A percentile compares a stretch with the other conserved stretches of the same genome.
Conservation (phyloP, 2,797 vertebrate species). For the Tokudaia muenninki region DNA sequence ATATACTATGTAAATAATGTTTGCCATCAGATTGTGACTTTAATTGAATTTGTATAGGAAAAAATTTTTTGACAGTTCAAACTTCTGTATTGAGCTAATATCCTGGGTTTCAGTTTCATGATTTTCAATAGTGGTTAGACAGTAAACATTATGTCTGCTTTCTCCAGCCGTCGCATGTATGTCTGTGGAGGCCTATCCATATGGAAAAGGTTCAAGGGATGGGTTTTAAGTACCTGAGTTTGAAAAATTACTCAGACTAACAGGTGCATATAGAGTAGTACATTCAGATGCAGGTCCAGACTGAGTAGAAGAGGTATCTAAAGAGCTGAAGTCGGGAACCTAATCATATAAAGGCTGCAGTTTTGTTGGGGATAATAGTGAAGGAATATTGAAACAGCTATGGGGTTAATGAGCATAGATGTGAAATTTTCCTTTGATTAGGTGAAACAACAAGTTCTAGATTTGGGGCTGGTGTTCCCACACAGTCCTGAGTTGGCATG, state of each 20-base stretch:
- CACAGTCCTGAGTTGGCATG: slow-evolving; percentile 85
- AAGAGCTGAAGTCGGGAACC: slow-evolving; percentile 63
- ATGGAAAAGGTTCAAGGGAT: slow-evolving; percentile 11
- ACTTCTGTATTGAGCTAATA: slow-evolving; percentile 45
- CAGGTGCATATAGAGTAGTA: slow-evolving; percentile 45
- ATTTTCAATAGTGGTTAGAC: slow-evolving; percentile 24
- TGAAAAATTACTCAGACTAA: slow-evolving; percentile 66
- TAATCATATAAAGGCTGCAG: slow-evolving; percentile 75
- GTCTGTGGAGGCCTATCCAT: background rate
- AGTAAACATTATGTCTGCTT: background rate
- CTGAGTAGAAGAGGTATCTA: slow-evolving; percentile 38
- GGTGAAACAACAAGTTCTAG: slow-evolving; percentile 87
- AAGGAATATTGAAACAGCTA: slow-evolving; percentile 80
- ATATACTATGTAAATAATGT: slow-evolving; percentile 64
- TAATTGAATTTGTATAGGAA: slow-evolving; percentile 71
- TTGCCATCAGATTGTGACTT: slow-evolving; percentile 73
- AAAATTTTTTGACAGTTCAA: slow-evolving; percentile 82
- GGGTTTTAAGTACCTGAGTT: slow-evolving; percentile 40
- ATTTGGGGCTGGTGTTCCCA: slow-evolving; percentile 85
- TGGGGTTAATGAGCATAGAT: slow-evolving; percentile 86
- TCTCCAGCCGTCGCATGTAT: background rate
- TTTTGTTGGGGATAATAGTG: slow-evolving; percentile 82
- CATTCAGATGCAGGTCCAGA: slow-evolving; percentile 47
- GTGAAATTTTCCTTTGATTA: slow-evolving; percentile 90
- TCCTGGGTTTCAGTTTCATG: background rate